These are phyloP conservation scores for Allacma fusca DNA, from an alignment of 2,888 invertebrate genomes.

Conservation along the genomic window DNA sequence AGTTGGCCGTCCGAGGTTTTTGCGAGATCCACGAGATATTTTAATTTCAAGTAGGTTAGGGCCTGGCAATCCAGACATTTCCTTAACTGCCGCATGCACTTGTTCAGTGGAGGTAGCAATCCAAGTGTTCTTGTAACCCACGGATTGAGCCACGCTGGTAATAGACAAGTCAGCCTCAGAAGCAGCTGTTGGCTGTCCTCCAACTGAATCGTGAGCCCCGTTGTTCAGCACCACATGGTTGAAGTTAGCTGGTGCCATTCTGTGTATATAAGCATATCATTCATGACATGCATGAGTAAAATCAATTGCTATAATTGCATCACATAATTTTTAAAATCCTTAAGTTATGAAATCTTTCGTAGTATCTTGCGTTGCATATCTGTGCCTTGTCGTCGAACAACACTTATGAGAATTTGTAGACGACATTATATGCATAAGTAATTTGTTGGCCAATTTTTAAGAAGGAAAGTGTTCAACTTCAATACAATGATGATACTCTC, in stretches of 20 bases:
- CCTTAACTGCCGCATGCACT: constrained; percentile 62
- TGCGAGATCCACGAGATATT: constrained; percentile 63
- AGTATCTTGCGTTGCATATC: no score
- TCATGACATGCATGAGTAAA: no score
- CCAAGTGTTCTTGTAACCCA: constrained; percentile 59
- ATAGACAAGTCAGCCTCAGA: constrained; percentile 54
- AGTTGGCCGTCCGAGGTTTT: constrained; percentile 65
- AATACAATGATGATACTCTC: no score
- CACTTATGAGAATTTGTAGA: no score
- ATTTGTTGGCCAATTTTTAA: no score
- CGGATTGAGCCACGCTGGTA: constrained; percentile 52
- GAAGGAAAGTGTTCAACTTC: no score
- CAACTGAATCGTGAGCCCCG: constrained; percentile 66
- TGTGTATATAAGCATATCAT: constrained; percentile 20
- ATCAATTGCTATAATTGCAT: no score
- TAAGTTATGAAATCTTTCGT: no score
- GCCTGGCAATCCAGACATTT: constrained; percentile 61
- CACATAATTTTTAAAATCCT: no score
- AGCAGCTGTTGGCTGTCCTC: constrained; percentile 65
- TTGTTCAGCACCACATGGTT: constrained; percentile 66
- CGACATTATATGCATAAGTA: no score
- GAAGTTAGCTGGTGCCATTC: constrained; percentile 63
- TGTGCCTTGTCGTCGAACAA: no score
- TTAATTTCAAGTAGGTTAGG: constrained; percentile 65
- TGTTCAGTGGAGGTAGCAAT: constrained; percentile 63